phyloP scores from a whole-genome alignment of 1,140 invertebrate genomes.

The Drosophila fuyamai region DNA sequence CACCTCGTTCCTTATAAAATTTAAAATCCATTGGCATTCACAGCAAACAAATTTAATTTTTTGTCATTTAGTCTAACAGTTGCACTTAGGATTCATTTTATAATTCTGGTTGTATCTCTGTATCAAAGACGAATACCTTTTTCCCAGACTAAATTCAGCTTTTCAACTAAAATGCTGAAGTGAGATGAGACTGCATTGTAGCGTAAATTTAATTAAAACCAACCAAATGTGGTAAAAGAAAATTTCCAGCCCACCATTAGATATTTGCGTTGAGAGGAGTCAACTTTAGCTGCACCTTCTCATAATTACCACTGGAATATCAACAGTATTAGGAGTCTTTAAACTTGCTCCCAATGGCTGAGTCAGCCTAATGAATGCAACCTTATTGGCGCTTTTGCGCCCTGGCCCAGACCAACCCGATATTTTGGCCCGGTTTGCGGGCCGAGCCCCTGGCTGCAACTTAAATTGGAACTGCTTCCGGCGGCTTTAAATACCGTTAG shows the following conservation, averaged over 20 bases:
- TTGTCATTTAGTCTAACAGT: too few species aligned
- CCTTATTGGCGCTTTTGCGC: conserved; percentile 15
- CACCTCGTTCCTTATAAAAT: too few species aligned
- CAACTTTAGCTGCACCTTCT: conserved; percentile 16
- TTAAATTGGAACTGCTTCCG: conserved; percentile 84
- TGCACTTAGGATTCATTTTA: too few species aligned
- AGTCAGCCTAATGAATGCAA: conserved; percentile 77
- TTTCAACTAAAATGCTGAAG: too few species aligned
- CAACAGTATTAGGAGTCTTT: conserved; percentile 38
- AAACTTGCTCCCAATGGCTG: conserved; percentile 43
- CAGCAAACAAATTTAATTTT: too few species aligned
- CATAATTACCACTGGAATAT: conserved; percentile 8
- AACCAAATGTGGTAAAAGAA: not conserved
- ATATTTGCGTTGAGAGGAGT: not conserved
- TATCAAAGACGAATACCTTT: too few species aligned
- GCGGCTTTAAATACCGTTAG: conserved; percentile 82
- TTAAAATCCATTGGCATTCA: too few species aligned
- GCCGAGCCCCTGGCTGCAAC: conserved; percentile 65
- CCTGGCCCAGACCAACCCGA: not conserved
- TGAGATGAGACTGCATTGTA: too few species aligned
- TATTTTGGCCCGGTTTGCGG: conserved; percentile 13
- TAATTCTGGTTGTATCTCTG: too few species aligned
- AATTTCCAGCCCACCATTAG: not conserved
- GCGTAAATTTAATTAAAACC: not conserved
- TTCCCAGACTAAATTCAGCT: too few species aligned